Evolutionary conservation across 92 coral and sea anemone genomes (phyloP), one percentile per base, ranked within the genome.

Genomic region (Porites lobata): DNA sequence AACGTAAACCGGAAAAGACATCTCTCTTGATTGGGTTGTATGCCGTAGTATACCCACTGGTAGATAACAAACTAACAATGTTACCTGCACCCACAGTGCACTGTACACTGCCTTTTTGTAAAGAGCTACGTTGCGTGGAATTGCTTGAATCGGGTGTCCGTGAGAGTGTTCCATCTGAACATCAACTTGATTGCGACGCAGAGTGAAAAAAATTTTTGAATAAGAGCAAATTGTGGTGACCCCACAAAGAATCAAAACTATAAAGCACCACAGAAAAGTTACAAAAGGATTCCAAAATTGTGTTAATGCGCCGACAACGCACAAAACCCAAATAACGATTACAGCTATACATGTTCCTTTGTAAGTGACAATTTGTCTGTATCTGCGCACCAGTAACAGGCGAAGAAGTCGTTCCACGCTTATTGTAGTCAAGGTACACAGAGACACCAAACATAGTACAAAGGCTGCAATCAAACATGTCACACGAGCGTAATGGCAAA

Each of bases 401-500:
- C 53, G 57, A 4, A 62, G 71, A 3, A 78, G 69, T 59, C 70
- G 17, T 54, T 78, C 71, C 69, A 78, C 82, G 38, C 82, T 61
- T 64, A 78, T 32, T 38, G 70, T 52, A 20, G 82, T 78, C 70
- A 78, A 7, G 13, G 82, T 43, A 51, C 43, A 15, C 70, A 78
- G 26, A 43, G 82, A 78, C 21, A 78, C 70, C 32, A 22, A 8
- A 9, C 78, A 50, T 50, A 54, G 51, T 22, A 75, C 15, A 11
- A 0, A 0, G 15, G 0, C 15, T 56, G 17, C 15, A 2, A 56
- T 56, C 11, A 3, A 2, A 56, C 4, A 2, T 56, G 61, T 14
- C 11, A 14, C 61, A 8, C 5, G 4, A 2, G 61, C 15, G 17
- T 56, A 56, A 2, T 56, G 0, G 15, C 61, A 56, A 56, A 56